Evolutionary conservation across 2,113 vertebrate species (phyloP), one percentile per base, ranked within the genome.

Genomic region (Anser cygnoides): DNA sequence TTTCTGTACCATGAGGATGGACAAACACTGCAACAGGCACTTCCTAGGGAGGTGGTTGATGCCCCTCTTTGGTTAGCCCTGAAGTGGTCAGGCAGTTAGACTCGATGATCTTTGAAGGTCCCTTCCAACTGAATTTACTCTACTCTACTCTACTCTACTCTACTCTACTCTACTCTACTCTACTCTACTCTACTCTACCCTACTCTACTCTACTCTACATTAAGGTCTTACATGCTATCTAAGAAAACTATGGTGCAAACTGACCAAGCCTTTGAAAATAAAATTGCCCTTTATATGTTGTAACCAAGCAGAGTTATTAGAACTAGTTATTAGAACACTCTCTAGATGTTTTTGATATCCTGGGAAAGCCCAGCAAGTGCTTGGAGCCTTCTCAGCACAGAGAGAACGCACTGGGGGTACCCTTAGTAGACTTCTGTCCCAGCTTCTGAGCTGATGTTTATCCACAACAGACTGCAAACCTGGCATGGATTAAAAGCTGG

Each of bases 401-500:
- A 61, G 39, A 19, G 29, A 29, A 61, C 2, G 1, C 21, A 11
- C 28, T 89, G 43, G 17, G 74, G 61, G 17, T 2, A 7, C 37
- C 22, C 43, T 94, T 87, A 66, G n/a, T 59, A 55, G 61, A 67
- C 6, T 62, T 76, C 82, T 77, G 59, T 43, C 43, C 22, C 37
- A 52, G 72, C 37, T 77, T 84, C 68, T 87, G 46, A 28, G 4
- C 37, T 46, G 2, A 20, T 84, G 65, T 95, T 93, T 92, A 68
- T 57, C 41, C 86, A 59, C n/a, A 71, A 68, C 68, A 71, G 65
- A 84, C 22, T 96, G 94, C 91, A 94, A 63, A 81, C 79, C 55
- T 87, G 88, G 13, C 83, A 78, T 21, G 59, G 76, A 55, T 71
- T 55, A 67, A 90, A 78, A 94, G 96, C 95, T 95, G 65, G 22